A percentile compares a stretch with the other conserved stretches of the same genome.
phyloP scores from a whole-genome alignment of 2,113 vertebrate genomes.

The Ptilonorhynchus violaceus region DNA sequence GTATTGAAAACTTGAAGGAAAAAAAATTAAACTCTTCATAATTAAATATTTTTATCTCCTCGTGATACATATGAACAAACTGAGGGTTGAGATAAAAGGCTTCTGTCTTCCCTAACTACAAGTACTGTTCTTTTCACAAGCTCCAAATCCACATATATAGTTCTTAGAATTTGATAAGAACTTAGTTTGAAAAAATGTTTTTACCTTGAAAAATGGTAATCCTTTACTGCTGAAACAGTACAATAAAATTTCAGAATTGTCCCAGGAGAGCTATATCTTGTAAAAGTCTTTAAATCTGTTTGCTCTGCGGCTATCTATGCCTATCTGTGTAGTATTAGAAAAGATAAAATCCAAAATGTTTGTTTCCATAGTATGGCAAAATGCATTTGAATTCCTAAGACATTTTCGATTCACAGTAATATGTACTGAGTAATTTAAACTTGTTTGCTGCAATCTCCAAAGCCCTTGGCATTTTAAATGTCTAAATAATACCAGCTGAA shows the following conservation, averaged over 20 bases:
- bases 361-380: neutral
- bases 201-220: neutral
- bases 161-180: neutral
- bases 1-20: neutral
- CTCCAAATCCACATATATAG: neutral
- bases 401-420: neutral
- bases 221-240: neutral
- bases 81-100: neutral
- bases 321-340: neutral
- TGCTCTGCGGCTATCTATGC: neutral
- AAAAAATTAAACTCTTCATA: neutral
- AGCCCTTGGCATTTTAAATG: neutral
- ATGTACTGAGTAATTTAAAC: neutral
- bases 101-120: neutral
- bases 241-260: neutral
- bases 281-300: neutral
- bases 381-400: neutral
- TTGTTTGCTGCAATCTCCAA: neutral
- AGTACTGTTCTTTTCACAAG: neutral
- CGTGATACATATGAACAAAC: neutral
- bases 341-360: neutral
- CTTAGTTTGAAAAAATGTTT: neutral
- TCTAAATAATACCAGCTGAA: neutral
- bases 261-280: neutral
- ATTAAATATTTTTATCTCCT: neutral